A percentile compares a stretch with the other conserved stretches of the same genome.
Conservation (phyloP, 2,797 vertebrate species). For the Oceanodroma leucorhoa region DNA sequence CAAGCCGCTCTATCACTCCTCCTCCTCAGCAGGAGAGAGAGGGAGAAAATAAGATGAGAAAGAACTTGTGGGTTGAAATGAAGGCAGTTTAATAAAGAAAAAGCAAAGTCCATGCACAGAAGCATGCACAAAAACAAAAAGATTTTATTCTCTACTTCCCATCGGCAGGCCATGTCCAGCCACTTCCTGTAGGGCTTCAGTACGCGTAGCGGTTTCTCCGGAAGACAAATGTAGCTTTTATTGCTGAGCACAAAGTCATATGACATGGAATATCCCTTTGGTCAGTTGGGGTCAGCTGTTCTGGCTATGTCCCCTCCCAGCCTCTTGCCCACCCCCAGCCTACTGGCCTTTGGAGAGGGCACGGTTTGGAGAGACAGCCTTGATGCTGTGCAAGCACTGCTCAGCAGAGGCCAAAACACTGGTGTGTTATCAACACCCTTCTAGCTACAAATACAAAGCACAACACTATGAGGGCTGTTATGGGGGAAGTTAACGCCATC, state of each 20-base stretch:
- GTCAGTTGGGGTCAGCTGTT: neutral
- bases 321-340: neutral
- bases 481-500: neutral
- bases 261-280: neutral
- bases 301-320: neutral
- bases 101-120: neutral
- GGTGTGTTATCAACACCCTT: neutral
- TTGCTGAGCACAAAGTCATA: neutral
- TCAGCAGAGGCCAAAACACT: neutral
- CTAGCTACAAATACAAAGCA: neutral
- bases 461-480: neutral
- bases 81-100: neutral
- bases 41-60: neutral
- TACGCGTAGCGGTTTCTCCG: fast-evolving
- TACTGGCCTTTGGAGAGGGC: neutral
- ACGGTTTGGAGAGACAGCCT: neutral
- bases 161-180: fast-evolving
- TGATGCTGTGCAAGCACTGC: neutral
- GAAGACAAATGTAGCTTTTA: neutral
- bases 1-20: fast-evolving
- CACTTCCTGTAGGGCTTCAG: neutral
- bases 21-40: fast-evolving
- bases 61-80: neutral
- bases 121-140: neutral
- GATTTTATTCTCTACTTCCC: neutral